Evolutionary conservation across 1,140 invertebrate genomes (phyloP), one percentile per base, ranked within the genome.

Genomic region (Brachionus koreanus): DNA sequence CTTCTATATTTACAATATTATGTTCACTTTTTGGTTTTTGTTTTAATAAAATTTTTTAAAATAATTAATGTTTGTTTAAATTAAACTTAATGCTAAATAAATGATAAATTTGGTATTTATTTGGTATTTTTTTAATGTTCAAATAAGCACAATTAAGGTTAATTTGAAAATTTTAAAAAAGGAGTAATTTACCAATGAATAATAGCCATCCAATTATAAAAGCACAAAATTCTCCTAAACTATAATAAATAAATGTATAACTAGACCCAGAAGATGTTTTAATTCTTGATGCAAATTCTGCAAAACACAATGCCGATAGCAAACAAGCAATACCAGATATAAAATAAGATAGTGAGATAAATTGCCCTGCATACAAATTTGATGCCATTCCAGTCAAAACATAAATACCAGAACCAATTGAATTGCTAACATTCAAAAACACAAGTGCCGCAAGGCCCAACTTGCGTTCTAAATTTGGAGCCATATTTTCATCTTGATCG

Each of bases 371-470:
- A 35, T 79, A 65, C 23, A 79, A 43, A 57, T 29, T 19, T 33
- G 76, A 79, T n/a, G 76, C 76, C 33, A 79, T 39, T 12, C 76
- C 76, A 79, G 76, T 79, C 29, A 79, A 10, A 42, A 79, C 76
- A 43, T 79, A 79, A 39, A 79, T 79, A 5, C 76, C 76, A 13
- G 76, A 79, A 23, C 76, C 76, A 12, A 79, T 65, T 42, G 76
- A 79, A 65, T 79, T 79, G 29, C 49, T 61, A 2, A 79, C 76
- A 42, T 79, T 79, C 42, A 79, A 61, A 65, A 79, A 79, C 5
- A 79, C 19, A 12, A 79, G 49, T 1, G 76, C 76, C 39, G 76
- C 5, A 12, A 79, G 57, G 23, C 57, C 57, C 16, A 79, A 25
- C 29, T 37, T 25, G 6, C 76, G 76, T 3, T 79, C 76, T 39